phyloP scores from a whole-genome alignment of 2,888 invertebrate genomes.

The Cremastinae sp. region DNA sequence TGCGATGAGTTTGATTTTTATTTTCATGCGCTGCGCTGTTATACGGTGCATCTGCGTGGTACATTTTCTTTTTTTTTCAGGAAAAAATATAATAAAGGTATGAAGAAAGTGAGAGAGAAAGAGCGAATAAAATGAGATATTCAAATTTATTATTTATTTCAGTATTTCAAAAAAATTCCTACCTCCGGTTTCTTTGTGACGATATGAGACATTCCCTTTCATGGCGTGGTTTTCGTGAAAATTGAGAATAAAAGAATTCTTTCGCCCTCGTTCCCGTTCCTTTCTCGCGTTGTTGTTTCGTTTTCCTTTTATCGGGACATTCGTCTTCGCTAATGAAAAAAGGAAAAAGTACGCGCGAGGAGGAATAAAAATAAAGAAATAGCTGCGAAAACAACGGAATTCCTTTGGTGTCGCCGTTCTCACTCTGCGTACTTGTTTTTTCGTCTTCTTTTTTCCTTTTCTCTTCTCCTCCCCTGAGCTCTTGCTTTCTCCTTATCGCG shows the following conservation, averaged over 20 bases:
- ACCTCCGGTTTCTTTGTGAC: too few species aligned
- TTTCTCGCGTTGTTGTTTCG: too few species aligned
- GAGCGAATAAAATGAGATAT: not conserved
- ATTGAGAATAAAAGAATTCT: slow-evolving; percentile 8
- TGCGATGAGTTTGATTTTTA: slow-evolving; percentile 1
- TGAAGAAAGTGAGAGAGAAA: not conserved
- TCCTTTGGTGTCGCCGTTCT: not conserved
- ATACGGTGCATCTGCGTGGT: too few species aligned
- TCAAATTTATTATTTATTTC: too few species aligned
- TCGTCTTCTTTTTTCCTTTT: slow-evolving; percentile 65
- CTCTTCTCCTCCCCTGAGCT: slow-evolving; percentile 46
- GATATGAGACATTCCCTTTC: not conserved
- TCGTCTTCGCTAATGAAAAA: slow-evolving; percentile 16
- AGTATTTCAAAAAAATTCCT: too few species aligned
- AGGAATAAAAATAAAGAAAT: slow-evolving; percentile 9
- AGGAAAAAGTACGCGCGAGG: not conserved
- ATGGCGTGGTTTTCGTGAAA: not conserved
- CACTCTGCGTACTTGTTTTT: slow-evolving; percentile 60
- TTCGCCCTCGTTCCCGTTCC: not conserved
- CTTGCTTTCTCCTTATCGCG: slow-evolving; percentile 1
- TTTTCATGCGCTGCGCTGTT: not conserved
- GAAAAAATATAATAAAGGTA: not conserved
- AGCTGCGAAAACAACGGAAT: not conserved
- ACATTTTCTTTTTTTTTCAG: too few species aligned
- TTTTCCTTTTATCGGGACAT: not conserved